These are phyloP conservation scores for Epinotia ramella DNA, from an alignment of 2,888 invertebrate genomes.

Conservation along the genomic window DNA sequence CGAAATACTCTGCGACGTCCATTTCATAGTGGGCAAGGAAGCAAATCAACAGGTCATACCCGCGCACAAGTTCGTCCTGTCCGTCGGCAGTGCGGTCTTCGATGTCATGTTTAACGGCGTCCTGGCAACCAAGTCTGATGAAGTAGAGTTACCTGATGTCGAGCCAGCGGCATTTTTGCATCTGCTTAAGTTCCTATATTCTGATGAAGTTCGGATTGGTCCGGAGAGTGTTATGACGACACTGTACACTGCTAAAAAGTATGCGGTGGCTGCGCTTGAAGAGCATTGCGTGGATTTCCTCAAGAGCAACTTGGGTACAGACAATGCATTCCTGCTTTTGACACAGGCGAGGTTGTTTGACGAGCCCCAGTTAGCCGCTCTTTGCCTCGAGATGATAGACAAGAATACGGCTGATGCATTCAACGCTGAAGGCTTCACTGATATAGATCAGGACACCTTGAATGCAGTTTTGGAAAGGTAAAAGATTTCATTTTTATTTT, in stretches of 20 bases:
- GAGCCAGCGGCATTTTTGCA: constrained; percentile 93
- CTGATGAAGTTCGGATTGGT: constrained; percentile 93
- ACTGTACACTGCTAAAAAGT: constrained; percentile 94
- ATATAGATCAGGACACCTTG: constrained; percentile 92
- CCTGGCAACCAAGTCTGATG: constrained; percentile 87
- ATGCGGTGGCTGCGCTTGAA: constrained; percentile 93
- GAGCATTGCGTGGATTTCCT: constrained; percentile 93
- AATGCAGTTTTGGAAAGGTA: constrained; percentile 89
- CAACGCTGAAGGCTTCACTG: constrained; percentile 92
- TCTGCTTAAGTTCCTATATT: constrained; percentile 90
- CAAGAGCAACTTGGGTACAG: constrained; percentile 90
- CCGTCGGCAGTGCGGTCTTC: constrained; percentile 93
- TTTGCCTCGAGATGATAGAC: constrained; percentile 93
- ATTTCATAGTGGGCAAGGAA: constrained; percentile 91
- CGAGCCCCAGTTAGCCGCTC: constrained; percentile 91
- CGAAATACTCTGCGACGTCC: constrained; percentile 87
- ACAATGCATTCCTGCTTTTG: constrained; percentile 93
- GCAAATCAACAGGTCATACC: constrained; percentile 89
- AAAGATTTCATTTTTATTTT: background rate
- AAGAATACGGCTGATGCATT: constrained; percentile 93
- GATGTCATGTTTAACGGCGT: constrained; percentile 95
- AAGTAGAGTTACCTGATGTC: constrained; percentile 93
- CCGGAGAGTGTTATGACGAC: constrained; percentile 95
- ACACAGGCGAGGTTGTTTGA: constrained; percentile 93
- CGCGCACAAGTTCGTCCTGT: constrained; percentile 92